A percentile compares a stretch with the other conserved stretches of the same genome.
Conservation (phyloP, 2,888 invertebrate genomes). For the Microctonus aethiopoides region DNA sequence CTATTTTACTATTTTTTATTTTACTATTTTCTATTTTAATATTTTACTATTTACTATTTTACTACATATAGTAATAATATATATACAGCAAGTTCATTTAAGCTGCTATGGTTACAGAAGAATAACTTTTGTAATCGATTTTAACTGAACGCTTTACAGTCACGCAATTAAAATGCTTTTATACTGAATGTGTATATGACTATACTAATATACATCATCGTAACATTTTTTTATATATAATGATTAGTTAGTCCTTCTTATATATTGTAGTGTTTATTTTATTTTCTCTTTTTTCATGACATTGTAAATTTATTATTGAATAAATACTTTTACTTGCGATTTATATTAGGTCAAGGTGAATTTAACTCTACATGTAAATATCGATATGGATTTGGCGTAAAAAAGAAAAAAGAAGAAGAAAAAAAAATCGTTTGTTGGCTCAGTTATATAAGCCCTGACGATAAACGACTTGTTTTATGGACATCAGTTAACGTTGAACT, state of each 20-base stretch:
- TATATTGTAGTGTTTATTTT: not conserved
- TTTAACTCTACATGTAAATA: too few species aligned
- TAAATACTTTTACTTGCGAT: not conserved
- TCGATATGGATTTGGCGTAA: too few species aligned
- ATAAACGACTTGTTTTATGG: conserved; percentile 24
- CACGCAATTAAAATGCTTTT: conserved; percentile 36
- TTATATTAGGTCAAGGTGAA: conserved; percentile 43
- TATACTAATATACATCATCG: not conserved
- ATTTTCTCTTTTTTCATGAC: not conserved
- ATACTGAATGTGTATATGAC: not conserved
- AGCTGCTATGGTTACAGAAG: conserved; percentile 58
- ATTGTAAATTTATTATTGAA: conserved; percentile 34
- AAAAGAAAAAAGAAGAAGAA: too few species aligned
- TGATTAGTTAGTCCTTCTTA: too few species aligned
- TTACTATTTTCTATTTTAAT: too few species aligned
- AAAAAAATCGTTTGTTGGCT: conserved; percentile 29
- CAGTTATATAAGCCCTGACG: conserved; percentile 22
- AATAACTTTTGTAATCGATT: conserved; percentile 56
- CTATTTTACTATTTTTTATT: too few species aligned
- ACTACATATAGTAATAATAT: too few species aligned
- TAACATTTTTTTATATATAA: not conserved
- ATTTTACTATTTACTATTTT: too few species aligned
- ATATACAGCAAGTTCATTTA: conserved; percentile 42
- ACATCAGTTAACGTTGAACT: conserved; percentile 35
- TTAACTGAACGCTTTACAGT: conserved; percentile 24